phyloP scores from a whole-genome alignment of 1,140 invertebrate species.

The Caenorhabditis inopinata region DNA sequence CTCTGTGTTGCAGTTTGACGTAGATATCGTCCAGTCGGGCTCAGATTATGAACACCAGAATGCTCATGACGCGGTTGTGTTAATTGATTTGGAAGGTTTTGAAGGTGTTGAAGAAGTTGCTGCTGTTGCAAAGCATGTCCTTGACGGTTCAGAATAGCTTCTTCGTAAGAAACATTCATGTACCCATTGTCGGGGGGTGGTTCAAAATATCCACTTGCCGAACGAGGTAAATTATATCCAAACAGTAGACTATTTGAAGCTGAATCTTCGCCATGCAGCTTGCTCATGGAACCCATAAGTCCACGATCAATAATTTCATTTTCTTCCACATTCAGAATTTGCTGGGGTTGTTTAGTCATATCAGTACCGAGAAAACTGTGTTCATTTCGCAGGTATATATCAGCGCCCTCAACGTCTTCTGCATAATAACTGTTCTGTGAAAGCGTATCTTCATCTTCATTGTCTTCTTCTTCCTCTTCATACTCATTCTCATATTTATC shows the following conservation, averaged over 20 bases:
- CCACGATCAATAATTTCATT: background rate
- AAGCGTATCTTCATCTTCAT: background rate
- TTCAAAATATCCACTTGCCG: constrained; percentile 42
- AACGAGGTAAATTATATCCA: constrained; percentile 5
- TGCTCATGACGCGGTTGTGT: background rate
- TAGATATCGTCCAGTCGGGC: background rate
- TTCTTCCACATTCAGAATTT: background rate
- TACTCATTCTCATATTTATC: background rate
- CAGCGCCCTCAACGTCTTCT: constrained; percentile 4
- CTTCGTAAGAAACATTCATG: background rate
- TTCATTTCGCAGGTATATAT: constrained; percentile 3
- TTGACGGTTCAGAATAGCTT: background rate
- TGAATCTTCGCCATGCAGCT: constrained; percentile 27
- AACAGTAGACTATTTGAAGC: background rate
- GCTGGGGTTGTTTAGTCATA: background rate
- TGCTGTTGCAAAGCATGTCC: background rate
- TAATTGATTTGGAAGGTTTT: background rate
- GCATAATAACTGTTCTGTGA: constrained; percentile 28
- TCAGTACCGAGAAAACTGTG: background rate
- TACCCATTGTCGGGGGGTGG: background rate
- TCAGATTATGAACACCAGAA: constrained; percentile 2
- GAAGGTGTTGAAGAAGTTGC: constrained; percentile 1
- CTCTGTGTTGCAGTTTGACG: background rate
- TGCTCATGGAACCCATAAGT: constrained; percentile 18
- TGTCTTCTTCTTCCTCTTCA: background rate